Evolutionary conservation across 2,888 invertebrate genomes (phyloP).

Genomic region (Stratiomys singularior): DNA sequence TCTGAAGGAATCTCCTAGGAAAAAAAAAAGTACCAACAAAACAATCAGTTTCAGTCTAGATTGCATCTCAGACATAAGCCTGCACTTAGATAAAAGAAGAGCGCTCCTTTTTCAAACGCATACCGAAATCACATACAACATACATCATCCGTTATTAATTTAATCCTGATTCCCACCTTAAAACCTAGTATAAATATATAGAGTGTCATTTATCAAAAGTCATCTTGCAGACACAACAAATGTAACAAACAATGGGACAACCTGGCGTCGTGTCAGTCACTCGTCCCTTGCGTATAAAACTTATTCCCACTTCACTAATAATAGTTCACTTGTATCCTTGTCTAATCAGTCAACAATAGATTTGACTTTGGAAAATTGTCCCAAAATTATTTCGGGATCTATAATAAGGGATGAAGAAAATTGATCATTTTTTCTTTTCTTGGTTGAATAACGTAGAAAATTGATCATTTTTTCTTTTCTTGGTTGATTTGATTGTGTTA

Average conservation of each 20-base stretch:
- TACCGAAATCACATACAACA: slow-evolving; percentile 12
- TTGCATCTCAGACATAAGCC: too few relatives aligned
- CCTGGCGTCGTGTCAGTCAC: slow-evolving; percentile 35
- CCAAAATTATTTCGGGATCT: slow-evolving; percentile 5
- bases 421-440: slow-evolving; percentile 33
- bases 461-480: too few relatives aligned
- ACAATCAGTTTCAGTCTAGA: too few relatives aligned
- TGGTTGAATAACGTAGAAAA: too few relatives aligned
- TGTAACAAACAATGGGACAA: slow-evolving; percentile 17
- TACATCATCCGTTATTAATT: slow-evolving; percentile 43
- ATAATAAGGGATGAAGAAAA: slow-evolving; percentile 16
- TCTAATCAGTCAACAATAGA: slow-evolving; percentile 43
- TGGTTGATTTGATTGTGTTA: too few relatives aligned
- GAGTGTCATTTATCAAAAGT: slow-evolving; percentile 42
- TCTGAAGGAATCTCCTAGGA: too few relatives aligned
- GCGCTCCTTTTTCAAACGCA: background rate
- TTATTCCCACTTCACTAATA: slow-evolving; percentile 11
- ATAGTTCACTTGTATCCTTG: slow-evolving; percentile 38
- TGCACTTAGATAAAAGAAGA: background rate
- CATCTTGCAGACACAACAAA: slow-evolving; percentile 41
- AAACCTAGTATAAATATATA: too few relatives aligned
- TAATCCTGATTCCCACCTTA: slow-evolving; percentile 38
- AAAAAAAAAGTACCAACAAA: too few relatives aligned
- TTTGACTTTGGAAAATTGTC: slow-evolving; percentile 41
- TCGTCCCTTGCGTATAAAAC: background rate